These are phyloP conservation scores for Leptinotarsa lineolata DNA, from an alignment of 1,140 invertebrate genomes.

Conservation along the genomic window DNA sequence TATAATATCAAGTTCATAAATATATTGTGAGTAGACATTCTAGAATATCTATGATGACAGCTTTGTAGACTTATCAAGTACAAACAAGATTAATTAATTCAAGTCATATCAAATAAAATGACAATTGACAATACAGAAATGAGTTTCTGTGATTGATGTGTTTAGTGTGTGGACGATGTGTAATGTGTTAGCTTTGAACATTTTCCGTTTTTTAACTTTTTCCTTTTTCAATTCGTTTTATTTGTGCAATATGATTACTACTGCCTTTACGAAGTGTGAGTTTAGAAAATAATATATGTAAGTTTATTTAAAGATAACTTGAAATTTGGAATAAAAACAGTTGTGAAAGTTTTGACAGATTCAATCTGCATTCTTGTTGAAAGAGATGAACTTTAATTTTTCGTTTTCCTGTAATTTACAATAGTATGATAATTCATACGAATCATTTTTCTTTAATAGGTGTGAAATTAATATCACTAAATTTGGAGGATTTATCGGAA, in stretches of 20 bases:
- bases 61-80: too few species aligned
- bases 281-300: background rate
- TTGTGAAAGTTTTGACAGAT: conserved; percentile 3
- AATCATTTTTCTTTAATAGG: too few species aligned
- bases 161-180: conserved; percentile 2
- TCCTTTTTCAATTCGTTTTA: background rate
- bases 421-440: too few species aligned
- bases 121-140: background rate
- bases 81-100: too few species aligned
- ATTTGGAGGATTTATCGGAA: background rate
- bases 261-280: background rate
- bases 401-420: too few species aligned
- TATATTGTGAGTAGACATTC: too few species aligned
- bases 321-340: background rate
- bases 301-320: background rate
- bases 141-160: background rate
- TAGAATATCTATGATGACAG: too few species aligned
- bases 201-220: background rate
- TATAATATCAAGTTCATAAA: too few species aligned
- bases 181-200: background rate
- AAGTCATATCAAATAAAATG: background rate
- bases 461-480: too few species aligned
- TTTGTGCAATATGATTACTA: background rate
- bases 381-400: background rate
- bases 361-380: background rate